phyloP scores from a whole-genome alignment of 2,888 invertebrate species.

The Limnephilus marmoratus region DNA sequence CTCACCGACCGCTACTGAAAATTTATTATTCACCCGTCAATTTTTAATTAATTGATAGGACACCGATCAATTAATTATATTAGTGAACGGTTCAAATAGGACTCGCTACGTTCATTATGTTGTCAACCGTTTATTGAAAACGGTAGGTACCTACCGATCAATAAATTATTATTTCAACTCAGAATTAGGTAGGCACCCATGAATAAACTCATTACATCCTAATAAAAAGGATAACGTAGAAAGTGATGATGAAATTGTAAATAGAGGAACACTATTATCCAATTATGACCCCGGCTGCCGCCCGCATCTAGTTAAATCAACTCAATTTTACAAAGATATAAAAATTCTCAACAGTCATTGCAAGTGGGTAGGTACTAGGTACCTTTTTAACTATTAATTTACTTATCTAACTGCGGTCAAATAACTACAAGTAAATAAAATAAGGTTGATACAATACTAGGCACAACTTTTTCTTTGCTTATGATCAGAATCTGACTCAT shows the following conservation, averaged over 20 bases:
- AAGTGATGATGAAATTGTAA: neutral
- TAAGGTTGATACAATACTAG: no score
- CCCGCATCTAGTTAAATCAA: slow-evolving; percentile 42
- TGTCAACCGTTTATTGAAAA: neutral
- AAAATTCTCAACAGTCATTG: slow-evolving; percentile 30
- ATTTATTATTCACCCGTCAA: no score
- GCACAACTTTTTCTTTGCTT: no score
- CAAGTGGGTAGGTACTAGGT: no score
- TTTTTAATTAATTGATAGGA: neutral
- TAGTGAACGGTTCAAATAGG: neutral
- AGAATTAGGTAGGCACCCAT: neutral
- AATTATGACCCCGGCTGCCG: slow-evolving; percentile 13
- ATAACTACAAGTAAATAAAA: neutral
- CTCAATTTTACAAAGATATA: slow-evolving; percentile 46
- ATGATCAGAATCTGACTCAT: neutral
- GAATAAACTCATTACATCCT: neutral
- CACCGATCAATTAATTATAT: neutral
- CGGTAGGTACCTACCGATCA: neutral
- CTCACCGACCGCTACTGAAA: no score
- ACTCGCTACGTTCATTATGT: neutral
- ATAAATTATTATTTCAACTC: slow-evolving; percentile 18
- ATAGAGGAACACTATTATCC: slow-evolving; percentile 44
- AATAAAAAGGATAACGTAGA: neutral
- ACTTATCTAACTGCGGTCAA: neutral
- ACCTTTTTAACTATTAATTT: slow-evolving; percentile 2